Evolutionary conservation across 2,113 vertebrate genomes (phyloP), one percentile per base, ranked within the genome.

Genomic region (Cyphomyrus plagiostoma): DNA sequence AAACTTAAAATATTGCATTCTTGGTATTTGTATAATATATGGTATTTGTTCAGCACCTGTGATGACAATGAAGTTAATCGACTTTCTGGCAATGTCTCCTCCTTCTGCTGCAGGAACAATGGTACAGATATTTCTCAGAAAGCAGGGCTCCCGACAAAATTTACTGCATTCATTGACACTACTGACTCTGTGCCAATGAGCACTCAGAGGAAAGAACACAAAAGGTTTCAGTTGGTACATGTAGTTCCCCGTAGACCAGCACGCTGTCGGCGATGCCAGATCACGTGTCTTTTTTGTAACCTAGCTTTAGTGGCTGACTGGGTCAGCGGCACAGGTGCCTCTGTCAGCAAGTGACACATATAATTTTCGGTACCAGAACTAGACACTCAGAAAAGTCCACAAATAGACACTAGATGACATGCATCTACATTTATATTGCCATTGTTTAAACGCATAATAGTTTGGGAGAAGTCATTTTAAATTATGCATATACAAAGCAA

Each of bases 101-200:
- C 74, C 35, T 80, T 80, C 82, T 45, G 19, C 39, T n/a, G 42
- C 82, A 84, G 8, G 39, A 84, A 48, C 45, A 23, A 48, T 84
- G 82, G 82, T n/a, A 48, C 19, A 23, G 82, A 84, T 84, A 80
- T 80, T 80, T 80, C 74, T 80, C 74, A 80, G 74, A 80, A 80
- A 30, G 26, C 62, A 13, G 62, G n/a, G n/a, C 62, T 70, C 62
- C n/a, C 3, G 62, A 70, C 62, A 30, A 70, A 80, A 80, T 80
- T 80, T 84, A 21, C 23, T n/a, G 23, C 82, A 42, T 84, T 84
- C 82, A 84, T 84, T 48, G 42, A 84, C 82, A 84, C 42, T 48
- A 46, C 45, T 84, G 39, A 46, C 42, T 84, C 9, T 4, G 45
- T 84, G 45, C 42, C 45, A 84, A 48, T 48, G 15, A 84, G 82